These are phyloP conservation scores for Leucophenga montana DNA, from an alignment of 2,888 invertebrate genomes.

Conservation along the genomic window DNA sequence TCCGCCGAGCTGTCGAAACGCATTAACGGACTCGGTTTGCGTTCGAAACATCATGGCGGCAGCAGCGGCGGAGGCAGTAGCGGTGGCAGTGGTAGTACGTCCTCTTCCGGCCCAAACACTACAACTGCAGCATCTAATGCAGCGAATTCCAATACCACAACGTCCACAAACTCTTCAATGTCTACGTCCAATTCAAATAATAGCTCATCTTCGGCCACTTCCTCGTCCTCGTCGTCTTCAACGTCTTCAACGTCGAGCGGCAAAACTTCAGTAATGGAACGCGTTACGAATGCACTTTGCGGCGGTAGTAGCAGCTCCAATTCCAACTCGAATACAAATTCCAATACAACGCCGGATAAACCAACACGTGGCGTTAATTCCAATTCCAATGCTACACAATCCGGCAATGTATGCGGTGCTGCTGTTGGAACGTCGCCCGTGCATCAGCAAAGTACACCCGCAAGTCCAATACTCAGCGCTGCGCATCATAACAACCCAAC, in stretches of 20 bases:
- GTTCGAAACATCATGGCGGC: conserved; percentile 76
- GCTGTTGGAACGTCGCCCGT: conserved; percentile 4
- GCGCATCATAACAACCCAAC: conserved; percentile 29
- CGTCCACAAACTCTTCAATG: conserved; percentile 55
- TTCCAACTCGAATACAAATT: conserved; percentile 44
- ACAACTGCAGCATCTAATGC: conserved; percentile 2
- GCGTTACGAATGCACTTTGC: conserved; percentile 89
- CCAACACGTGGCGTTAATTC: conserved; percentile 53
- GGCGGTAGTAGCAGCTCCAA: conserved; percentile 76
- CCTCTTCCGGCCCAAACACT: conserved; percentile 31
- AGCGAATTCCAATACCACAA: conserved; percentile 7
- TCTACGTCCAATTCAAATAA: conserved; percentile 27
- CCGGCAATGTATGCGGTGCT: conserved; percentile 30
- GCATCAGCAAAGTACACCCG: conserved; percentile 40
- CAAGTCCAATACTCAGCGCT: conserved; percentile 22
- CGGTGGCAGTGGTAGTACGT: conserved; percentile 31
- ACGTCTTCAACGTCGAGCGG: conserved; percentile 71
- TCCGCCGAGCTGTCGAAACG: conserved; percentile 91
- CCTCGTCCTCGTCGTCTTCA: conserved; percentile 37
- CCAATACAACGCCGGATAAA: conserved; percentile 63
- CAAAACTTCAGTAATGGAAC: conserved; percentile 85
- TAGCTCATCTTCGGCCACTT: conserved; percentile 17
- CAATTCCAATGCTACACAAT: neutral
- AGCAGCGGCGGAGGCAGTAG: conserved; percentile 35
- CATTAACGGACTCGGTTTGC: conserved; percentile 86